phyloP scores from a whole-genome alignment of 1,140 invertebrate genomes.

The Lamellibrachia luymesi region DNA sequence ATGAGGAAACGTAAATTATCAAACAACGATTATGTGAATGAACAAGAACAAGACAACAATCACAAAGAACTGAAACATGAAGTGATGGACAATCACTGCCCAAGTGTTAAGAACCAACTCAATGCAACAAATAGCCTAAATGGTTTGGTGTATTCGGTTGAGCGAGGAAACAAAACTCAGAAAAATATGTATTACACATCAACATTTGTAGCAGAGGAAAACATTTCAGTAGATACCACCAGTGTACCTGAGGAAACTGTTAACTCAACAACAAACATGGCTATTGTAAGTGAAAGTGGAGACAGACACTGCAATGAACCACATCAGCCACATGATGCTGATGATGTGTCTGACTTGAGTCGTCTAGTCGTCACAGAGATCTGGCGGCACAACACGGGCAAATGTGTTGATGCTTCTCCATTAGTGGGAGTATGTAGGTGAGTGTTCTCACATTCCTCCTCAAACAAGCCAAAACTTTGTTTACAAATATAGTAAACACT shows the following conservation, averaged over 20 bases:
- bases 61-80: not conserved
- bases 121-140: not conserved
- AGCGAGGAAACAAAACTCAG: not conserved
- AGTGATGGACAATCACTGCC: not conserved
- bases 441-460: conserved; percentile 33
- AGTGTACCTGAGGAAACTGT: not conserved
- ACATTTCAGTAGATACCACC: not conserved
- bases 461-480: not conserved
- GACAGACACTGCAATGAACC: not conserved
- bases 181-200: not conserved
- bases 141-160: not conserved
- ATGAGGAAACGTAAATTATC: not conserved
- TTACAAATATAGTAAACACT: not conserved
- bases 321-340: not conserved
- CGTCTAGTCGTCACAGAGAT: not conserved
- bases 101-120: not conserved
- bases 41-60: not conserved
- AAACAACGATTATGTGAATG: not conserved
- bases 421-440: conserved; percentile 61
- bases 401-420: conserved; percentile 71
- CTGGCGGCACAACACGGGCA: conserved; percentile 65
- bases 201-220: not conserved
- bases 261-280: not conserved
- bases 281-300: not conserved
- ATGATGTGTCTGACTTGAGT: not conserved